Percentiles rank a stretch among this genome's conserved stretches.
Evolutionary conservation across 2,888 invertebrate species (phyloP).

Genomic region (Leucoma salicis): DNA sequence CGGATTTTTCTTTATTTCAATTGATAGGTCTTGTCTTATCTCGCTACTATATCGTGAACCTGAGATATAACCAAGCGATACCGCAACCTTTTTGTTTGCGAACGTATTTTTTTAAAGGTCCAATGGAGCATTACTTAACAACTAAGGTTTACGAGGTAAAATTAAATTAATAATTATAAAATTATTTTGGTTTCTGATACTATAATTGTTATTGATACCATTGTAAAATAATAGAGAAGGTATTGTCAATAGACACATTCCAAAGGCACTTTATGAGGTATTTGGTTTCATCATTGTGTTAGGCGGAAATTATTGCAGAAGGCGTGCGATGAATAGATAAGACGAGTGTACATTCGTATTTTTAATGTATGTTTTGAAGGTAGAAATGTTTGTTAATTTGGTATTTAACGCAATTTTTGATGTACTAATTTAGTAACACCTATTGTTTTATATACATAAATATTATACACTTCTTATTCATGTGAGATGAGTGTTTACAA

Average conservation of each 20-base stretch:
- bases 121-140: no score
- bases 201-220: slow-evolving; percentile 32
- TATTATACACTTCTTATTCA: no score
- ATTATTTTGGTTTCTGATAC: slow-evolving; percentile 9
- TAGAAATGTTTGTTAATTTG: neutral
- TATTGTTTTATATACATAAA: no score
- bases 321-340: slow-evolving; percentile 24
- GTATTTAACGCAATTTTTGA: neutral
- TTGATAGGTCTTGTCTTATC: no score
- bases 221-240: slow-evolving; percentile 31
- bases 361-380: slow-evolving; percentile 15
- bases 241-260: slow-evolving; percentile 37
- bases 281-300: slow-evolving; percentile 20
- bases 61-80: no score
- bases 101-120: no score
- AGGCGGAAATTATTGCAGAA: slow-evolving; percentile 35
- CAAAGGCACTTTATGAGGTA: slow-evolving; percentile 26
- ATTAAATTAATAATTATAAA: neutral
- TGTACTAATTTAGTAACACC: neutral
- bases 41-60: no score
- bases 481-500: no score
- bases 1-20: no score
- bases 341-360: slow-evolving; percentile 14
- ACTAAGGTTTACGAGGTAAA: neutral
- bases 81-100: no score